These are phyloP conservation scores for Schrankia costaestrigalis DNA, from an alignment of 2,888 invertebrate genomes.

Conservation along the genomic window DNA sequence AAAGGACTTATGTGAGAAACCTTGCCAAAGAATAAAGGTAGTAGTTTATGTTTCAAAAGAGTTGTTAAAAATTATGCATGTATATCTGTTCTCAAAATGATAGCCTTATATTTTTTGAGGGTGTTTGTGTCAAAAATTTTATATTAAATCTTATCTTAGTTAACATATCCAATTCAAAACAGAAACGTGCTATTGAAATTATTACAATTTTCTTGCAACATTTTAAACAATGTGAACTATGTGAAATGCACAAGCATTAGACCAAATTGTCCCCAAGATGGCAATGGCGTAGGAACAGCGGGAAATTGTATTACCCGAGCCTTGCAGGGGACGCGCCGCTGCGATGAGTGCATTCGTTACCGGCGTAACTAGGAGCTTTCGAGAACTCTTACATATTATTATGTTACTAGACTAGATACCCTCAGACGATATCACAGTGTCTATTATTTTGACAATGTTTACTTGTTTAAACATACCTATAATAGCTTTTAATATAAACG, in stretches of 20 bases:
- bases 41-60: constrained; percentile 46
- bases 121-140: too few species aligned
- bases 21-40: constrained; percentile 33
- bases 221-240: too few species aligned
- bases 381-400: constrained; percentile 44
- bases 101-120: constrained; percentile 6
- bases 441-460: too few species aligned
- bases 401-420: constrained; percentile 33
- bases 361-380: constrained; percentile 50
- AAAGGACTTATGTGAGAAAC: constrained; percentile 16
- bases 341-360: constrained; percentile 73
- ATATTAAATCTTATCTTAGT: too few species aligned
- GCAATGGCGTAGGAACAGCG: constrained; percentile 57
- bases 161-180: too few species aligned
- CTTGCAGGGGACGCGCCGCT: constrained; percentile 50
- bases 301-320: constrained; percentile 73
- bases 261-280: constrained; percentile 72
- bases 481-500: too few species aligned
- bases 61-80: constrained; percentile 36
- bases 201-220: too few species aligned
- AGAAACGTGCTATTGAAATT: too few species aligned
- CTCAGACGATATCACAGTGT: too few species aligned
- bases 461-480: too few species aligned
- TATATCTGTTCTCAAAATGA: constrained; percentile 25
- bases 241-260: constrained; percentile 60